A percentile compares a stretch with the other conserved stretches of the same genome.
phyloP scores from a whole-genome alignment of 2,113 vertebrate genomes.

The Columba livia region DNA sequence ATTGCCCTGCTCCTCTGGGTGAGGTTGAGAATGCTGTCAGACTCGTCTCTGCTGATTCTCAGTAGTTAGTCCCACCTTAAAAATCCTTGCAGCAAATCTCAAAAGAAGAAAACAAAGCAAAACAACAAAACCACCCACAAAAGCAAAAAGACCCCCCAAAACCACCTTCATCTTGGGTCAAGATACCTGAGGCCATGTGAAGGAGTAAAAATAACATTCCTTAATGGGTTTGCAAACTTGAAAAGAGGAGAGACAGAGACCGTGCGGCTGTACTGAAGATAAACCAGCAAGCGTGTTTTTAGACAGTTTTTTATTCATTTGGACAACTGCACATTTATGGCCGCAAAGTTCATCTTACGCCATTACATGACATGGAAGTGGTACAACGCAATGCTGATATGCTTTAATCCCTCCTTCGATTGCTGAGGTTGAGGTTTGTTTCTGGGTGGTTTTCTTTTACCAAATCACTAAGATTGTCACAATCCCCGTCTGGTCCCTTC shows the following conservation, averaged over 20 bases:
- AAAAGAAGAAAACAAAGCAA: neutral
- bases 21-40: slow-evolving; percentile 68
- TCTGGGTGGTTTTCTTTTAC: neutral
- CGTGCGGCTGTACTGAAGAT: neutral
- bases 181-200: neutral
- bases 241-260: neutral
- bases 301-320: neutral
- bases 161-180: neutral
- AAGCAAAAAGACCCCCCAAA: neutral
- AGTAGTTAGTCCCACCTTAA: slow-evolving; percentile 41
- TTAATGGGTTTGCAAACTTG: neutral
- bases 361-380: neutral
- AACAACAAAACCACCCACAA: neutral
- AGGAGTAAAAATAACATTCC: neutral
- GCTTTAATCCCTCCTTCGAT: neutral
- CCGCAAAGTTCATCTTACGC: neutral
- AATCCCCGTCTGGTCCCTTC: neutral
- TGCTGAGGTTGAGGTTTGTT: neutral
- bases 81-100: slow-evolving; percentile 15
- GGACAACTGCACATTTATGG: neutral
- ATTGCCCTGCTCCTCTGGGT: slow-evolving; percentile 39
- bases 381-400: neutral
- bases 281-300: neutral
- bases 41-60: slow-evolving; percentile 32
- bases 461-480: neutral